Percentiles rank a stretch among this genome's conserved stretches.
Evolutionary conservation across 2,797 vertebrate genomes (phyloP).

Genomic region (Bucorvus abyssinicus): DNA sequence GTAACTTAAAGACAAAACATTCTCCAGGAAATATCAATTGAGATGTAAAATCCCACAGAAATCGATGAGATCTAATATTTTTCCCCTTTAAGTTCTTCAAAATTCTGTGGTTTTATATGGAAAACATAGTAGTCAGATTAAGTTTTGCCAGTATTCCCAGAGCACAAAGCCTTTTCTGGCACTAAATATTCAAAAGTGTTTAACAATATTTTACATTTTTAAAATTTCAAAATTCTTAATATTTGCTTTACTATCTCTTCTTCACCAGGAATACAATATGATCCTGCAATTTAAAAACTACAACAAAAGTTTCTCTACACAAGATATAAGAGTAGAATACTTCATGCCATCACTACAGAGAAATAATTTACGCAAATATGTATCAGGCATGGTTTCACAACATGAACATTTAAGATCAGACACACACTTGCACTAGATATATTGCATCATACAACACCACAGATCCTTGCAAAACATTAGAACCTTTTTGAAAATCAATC

Average conservation of each 20-base stretch:
- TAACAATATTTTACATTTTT: neutral
- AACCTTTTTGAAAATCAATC: neutral
- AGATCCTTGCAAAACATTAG: neutral
- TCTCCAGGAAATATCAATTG: slow-evolving; percentile 67
- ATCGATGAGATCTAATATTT: slow-evolving; percentile 37
- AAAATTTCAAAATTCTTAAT: neutral
- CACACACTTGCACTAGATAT: neutral
- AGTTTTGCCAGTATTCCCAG: neutral
- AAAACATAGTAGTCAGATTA: neutral
- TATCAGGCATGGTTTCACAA: neutral
- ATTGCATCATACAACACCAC: neutral
- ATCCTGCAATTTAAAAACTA: neutral
- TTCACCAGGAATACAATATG: neutral
- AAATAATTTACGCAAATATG: neutral
- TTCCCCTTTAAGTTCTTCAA: neutral
- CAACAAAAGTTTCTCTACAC: neutral
- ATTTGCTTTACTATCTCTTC: neutral
- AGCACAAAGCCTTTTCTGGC: neutral
- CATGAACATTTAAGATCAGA: neutral
- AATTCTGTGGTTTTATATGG: too few species aligned
- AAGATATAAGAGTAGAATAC: neutral
- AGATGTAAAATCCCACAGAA: slow-evolving; percentile 25
- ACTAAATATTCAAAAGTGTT: neutral
- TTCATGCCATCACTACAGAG: neutral
- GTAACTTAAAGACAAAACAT: slow-evolving; percentile 46